Conservation (phyloP, 2,888 invertebrate genomes). For the Cinara cedri region DNA sequence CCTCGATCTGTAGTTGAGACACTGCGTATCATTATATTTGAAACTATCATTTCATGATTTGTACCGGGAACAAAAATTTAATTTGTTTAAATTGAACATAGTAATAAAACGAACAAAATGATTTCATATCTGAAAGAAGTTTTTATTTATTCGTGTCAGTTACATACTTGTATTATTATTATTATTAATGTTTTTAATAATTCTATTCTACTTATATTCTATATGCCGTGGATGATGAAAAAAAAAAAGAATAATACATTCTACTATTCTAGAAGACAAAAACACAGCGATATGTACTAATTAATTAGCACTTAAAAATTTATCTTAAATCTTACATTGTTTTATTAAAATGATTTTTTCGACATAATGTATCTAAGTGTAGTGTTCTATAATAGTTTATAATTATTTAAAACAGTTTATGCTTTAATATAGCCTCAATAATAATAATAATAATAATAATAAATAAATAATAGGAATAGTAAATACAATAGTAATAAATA, state of each 20-base stretch:
- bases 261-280: slow-evolving; percentile 25
- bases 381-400: slow-evolving; percentile 24
- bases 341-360: slow-evolving; percentile 8
- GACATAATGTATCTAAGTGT: slow-evolving; percentile 13
- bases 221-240: slow-evolving; percentile 27
- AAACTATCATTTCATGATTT: no score
- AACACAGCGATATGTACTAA: slow-evolving; percentile 54
- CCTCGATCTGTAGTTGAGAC: no score
- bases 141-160: slow-evolving; percentile 17
- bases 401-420: slow-evolving; percentile 28
- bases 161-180: slow-evolving; percentile 22
- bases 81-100: not conserved
- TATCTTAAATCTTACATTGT: slow-evolving; percentile 23
- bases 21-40: no score
- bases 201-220: slow-evolving; percentile 31
- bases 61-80: not conserved
- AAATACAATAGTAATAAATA: slow-evolving; percentile 14
- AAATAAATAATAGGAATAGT: no score
- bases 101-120: slow-evolving; percentile 7
- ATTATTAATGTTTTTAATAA: slow-evolving; percentile 44
- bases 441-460: not conserved
- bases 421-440: slow-evolving; percentile 21
- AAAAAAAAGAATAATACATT: slow-evolving; percentile 40
- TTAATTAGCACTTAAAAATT: slow-evolving; percentile 47
- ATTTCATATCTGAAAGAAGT: slow-evolving; percentile 6